Percentiles rank a stretch among this genome's conserved stretches.
Evolutionary conservation across 2,113 vertebrate genomes (phyloP).

Genomic region (Chaetodon trifascialis): DNA sequence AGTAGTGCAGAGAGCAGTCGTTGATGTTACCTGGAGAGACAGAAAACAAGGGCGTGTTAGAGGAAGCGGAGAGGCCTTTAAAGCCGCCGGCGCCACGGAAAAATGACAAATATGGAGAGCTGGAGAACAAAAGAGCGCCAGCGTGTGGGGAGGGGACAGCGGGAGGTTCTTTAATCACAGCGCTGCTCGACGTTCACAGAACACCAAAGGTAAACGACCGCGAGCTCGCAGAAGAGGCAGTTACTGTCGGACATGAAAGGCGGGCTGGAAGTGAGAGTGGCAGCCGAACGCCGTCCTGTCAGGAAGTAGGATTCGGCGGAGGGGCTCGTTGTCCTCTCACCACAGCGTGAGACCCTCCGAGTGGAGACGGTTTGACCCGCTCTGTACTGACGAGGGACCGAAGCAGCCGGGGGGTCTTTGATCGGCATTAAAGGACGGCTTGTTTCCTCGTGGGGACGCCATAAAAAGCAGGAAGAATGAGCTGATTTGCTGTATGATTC

Average conservation of each 20-base stretch:
- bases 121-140: constrained; percentile 35
- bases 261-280: constrained; percentile 37
- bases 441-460: constrained; percentile 65
- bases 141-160: constrained; percentile 24
- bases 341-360: constrained; percentile 31
- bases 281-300: constrained; percentile 51
- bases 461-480: constrained; percentile 44
- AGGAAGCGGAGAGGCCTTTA: background rate
- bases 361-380: constrained; percentile 59
- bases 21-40: constrained; percentile 92
- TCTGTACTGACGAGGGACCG: constrained; percentile 36
- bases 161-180: constrained; percentile 33
- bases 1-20: constrained; percentile 93
- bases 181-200: constrained; percentile 36
- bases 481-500: constrained; percentile 34
- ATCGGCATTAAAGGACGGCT: constrained; percentile 63
- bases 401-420: constrained; percentile 59
- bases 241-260: constrained; percentile 46
- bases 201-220: constrained; percentile 49
- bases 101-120: constrained; percentile 38
- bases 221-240: constrained; percentile 33
- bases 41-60: constrained; percentile 18
- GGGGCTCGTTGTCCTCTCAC: constrained; percentile 47
- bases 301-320: constrained; percentile 50
- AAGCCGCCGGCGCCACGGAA: background rate